Evolutionary conservation across 2,113 vertebrate species (phyloP).

Genomic region (Coracopsis vasa): DNA sequence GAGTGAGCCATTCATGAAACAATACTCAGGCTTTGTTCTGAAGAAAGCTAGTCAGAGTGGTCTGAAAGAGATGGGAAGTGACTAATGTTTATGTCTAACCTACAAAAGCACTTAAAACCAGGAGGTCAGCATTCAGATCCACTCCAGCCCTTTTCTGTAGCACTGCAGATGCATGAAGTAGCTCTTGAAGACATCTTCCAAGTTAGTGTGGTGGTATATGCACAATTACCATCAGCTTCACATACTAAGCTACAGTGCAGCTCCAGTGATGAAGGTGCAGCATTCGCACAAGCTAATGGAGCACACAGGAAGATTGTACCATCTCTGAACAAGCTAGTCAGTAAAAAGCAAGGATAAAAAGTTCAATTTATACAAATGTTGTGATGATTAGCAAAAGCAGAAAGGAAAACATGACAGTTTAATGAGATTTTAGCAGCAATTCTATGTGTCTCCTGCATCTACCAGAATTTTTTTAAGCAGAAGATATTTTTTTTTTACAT

Average conservation of each 20-base stretch:
- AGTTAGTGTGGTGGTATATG: neutral
- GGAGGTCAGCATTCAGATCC: neutral
- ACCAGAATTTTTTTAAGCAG: neutral
- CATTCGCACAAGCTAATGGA: neutral
- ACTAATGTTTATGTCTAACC: neutral
- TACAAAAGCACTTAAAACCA: neutral
- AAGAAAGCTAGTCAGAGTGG: neutral
- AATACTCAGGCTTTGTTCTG: neutral
- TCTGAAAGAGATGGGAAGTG: neutral
- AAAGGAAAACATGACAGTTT: neutral
- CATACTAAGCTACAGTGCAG: neutral
- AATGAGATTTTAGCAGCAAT: neutral
- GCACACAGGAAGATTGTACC: neutral
- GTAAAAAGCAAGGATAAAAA: neutral
- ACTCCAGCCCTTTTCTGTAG: neutral
- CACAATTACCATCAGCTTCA: neutral
- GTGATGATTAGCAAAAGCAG: neutral
- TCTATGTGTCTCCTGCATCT: neutral
- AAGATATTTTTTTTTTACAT: neutral
- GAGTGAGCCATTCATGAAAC: neutral
- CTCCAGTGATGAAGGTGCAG: neutral
- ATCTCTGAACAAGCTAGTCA: neutral
- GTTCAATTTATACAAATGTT: neutral
- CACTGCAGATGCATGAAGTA: neutral
- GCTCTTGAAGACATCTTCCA: neutral